Conservation (phyloP, 1,140 invertebrate genomes). For the Papilio polyxenes region DNA sequence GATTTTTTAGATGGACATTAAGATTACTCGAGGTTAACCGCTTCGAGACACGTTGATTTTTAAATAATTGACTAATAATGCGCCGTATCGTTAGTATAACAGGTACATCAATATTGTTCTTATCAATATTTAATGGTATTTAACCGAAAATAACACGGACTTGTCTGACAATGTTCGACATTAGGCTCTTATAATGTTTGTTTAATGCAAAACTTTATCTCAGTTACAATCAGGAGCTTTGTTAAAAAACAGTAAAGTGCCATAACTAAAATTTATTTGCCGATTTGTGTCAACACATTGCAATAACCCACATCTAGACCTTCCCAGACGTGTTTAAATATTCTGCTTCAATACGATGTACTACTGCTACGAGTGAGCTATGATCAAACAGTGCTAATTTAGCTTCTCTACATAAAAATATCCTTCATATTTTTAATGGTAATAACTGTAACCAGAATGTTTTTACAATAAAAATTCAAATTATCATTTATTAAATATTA, state of each 20-base stretch:
- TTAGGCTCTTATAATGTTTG: not conserved
- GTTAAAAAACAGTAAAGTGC: not conserved
- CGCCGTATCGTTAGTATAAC: slow-evolving; percentile 13
- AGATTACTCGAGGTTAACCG: slow-evolving; percentile 15
- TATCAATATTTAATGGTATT: slow-evolving; percentile 21
- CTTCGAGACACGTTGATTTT: slow-evolving; percentile 1
- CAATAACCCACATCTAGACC: too few species aligned
- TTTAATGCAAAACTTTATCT: not conserved
- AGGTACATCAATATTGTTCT: slow-evolving; percentile 24
- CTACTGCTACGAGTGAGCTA: too few species aligned
- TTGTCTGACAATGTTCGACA: not conserved
- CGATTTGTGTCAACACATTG: too few species aligned
- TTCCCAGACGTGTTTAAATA: too few species aligned
- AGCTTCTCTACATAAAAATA: too few species aligned
- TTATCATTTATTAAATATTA: not conserved
- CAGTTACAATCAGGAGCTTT: not conserved
- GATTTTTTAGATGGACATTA: slow-evolving; percentile 17
- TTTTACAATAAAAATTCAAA: not conserved
- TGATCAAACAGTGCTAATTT: too few species aligned
- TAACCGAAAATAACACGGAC: not conserved
- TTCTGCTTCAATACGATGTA: too few species aligned
- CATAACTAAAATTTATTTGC: too few species aligned
- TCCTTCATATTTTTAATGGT: too few species aligned
- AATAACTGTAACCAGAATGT: not conserved
- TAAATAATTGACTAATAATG: slow-evolving; percentile 9